Percentiles rank a stretch among this genome's conserved stretches.
Evolutionary conservation across 2,888 invertebrate genomes (phyloP).

Genomic region (Cephalotes varians): DNA sequence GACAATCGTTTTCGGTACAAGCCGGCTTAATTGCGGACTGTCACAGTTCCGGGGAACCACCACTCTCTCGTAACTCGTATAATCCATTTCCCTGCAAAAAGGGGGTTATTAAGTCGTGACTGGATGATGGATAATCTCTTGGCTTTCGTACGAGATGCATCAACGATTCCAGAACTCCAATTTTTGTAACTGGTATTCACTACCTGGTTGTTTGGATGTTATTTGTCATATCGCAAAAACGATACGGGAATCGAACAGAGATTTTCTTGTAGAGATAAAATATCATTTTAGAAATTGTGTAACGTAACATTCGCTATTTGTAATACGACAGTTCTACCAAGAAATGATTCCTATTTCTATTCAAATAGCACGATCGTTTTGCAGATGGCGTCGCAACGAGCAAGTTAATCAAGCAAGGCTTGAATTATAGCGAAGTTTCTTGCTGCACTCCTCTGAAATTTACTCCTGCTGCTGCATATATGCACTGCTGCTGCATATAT

Average conservation of each 20-base stretch:
- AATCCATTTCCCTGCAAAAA: constrained; percentile 55
- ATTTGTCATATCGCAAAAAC: neutral
- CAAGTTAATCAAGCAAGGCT: neutral
- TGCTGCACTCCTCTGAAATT: constrained; percentile 20
- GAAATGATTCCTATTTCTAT: neutral
- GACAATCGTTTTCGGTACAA: constrained; percentile 26
- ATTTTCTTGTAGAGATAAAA: neutral
- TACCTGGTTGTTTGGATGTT: neutral
- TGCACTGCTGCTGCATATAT: neutral
- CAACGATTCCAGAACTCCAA: neutral
- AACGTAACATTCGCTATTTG: neutral
- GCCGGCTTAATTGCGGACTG: constrained; percentile 62
- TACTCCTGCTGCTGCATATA: neutral
- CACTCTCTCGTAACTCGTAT: constrained; percentile 38
- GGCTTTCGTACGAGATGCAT: constrained; percentile 5
- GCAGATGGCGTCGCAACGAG: neutral
- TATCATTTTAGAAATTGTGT: neutral
- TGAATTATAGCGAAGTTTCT: constrained; percentile 37
- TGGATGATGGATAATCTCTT: constrained; percentile 38
- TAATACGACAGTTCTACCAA: neutral
- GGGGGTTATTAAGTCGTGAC: constrained; percentile 44
- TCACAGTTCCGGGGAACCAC: constrained; percentile 46
- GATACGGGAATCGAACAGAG: neutral
- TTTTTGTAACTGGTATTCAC: neutral
- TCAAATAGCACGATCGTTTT: neutral